These are phyloP conservation scores for Antennarius maculatus DNA, from an alignment of 2,797 vertebrate species.

Conservation along the genomic window DNA sequence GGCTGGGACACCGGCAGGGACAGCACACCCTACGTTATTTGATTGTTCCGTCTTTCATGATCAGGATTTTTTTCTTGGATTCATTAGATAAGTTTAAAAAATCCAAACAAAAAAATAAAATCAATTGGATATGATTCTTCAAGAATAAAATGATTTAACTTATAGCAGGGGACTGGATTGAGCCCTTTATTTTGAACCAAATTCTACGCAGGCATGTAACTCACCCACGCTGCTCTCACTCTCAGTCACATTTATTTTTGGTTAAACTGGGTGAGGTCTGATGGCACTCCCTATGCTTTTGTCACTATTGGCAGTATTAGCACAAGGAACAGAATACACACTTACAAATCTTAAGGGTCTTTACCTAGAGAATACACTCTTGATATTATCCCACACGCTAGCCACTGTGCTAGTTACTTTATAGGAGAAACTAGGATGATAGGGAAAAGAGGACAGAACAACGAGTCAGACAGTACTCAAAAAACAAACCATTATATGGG, in stretches of 20 bases:
- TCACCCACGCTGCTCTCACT: conserved; percentile 39
- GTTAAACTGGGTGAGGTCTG: conserved; percentile 37
- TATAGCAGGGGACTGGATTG: not conserved
- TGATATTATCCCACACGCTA: conserved; percentile 97
- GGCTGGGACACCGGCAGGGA: conserved; percentile 13
- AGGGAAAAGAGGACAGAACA: conserved; percentile 81
- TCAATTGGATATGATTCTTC: conserved; percentile 18
- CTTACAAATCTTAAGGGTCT: conserved; percentile 78
- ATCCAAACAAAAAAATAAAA: not conserved
- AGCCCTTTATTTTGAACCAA: conserved; percentile 17
- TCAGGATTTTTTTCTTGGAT: conserved; percentile 42
- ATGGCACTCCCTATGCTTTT: conserved; percentile 50
- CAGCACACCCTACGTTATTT: not conserved
- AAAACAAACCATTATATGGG: conserved; percentile 78
- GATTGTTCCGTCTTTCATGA: conserved; percentile 16
- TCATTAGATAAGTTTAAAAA: conserved; percentile 30
- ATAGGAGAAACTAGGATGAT: conserved; percentile 92
- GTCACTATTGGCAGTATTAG: conserved; percentile 70
- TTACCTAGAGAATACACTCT: conserved; percentile 98
- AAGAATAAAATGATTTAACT: too few species aligned
- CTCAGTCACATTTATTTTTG: conserved; percentile 47
- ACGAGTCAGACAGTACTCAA: conserved; percentile 81
- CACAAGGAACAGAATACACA: conserved; percentile 79
- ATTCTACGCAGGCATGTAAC: conserved; percentile 57
- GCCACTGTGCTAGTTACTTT: conserved; percentile 95